A percentile compares a stretch with the other conserved stretches of the same genome.
These are phyloP conservation scores for Sinocyclocheilus rhinocerous DNA, from an alignment of 2,113 vertebrate genomes.

Conservation along the genomic window DNA sequence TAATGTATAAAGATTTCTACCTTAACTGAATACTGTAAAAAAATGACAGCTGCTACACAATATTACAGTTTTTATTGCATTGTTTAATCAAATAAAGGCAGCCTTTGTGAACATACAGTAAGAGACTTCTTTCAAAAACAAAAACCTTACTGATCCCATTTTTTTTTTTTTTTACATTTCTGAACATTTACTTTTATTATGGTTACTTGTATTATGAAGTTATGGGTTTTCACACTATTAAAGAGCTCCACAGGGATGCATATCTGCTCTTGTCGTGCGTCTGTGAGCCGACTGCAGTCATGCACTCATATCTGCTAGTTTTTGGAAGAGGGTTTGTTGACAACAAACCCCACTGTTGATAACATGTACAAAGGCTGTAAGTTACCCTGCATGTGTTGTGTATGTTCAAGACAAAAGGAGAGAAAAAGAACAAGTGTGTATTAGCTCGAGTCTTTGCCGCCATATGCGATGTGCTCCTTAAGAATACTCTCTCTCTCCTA, in stretches of 20 bases:
- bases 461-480: constrained; percentile 11
- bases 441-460: constrained; percentile 2
- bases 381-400: neutral
- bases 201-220: too few relatives aligned
- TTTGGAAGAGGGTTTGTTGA: neutral
- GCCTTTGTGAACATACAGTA: neutral
- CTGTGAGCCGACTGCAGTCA: neutral
- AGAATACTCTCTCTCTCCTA: constrained; percentile 11
- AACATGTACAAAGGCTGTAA: neutral
- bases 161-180: too few relatives aligned
- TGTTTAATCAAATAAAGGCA: neutral
- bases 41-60: too few relatives aligned
- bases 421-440: neutral
- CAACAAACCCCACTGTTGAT: neutral
- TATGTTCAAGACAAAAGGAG: neutral
- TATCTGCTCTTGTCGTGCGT: neutral
- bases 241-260: neutral
- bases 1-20: neutral
- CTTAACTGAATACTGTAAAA: neutral
- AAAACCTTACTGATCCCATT: too few relatives aligned
- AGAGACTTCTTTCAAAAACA: too few relatives aligned
- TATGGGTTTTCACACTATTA: neutral
- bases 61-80: neutral
- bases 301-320: neutral
- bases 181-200: neutral